Conservation (phyloP, 1,140 invertebrate species). For the Copidosoma floridanum region DNA sequence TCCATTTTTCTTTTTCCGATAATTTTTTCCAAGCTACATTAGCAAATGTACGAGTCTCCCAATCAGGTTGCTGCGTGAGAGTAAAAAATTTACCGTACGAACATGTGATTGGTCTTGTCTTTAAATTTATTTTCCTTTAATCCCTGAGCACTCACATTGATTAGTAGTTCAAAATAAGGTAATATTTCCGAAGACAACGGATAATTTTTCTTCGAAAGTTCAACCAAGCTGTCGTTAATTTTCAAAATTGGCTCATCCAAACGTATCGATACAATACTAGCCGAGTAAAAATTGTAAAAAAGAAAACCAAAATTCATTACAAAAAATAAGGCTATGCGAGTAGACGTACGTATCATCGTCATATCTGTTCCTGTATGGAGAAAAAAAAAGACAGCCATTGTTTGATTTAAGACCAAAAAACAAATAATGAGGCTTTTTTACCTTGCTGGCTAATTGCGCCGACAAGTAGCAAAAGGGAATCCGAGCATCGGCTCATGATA, state of each 20-base stretch:
- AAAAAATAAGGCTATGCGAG: constrained; percentile 36
- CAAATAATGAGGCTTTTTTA: not conserved
- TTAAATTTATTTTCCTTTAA: not conserved
- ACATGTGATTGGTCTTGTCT: not conserved
- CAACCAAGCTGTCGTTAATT: constrained; percentile 47
- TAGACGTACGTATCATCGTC: constrained; percentile 5
- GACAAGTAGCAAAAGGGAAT: not conserved
- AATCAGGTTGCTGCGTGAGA: constrained; percentile 16
- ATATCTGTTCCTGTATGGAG: constrained; percentile 6
- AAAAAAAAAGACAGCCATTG: no score
- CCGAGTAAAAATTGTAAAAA: constrained; percentile 49
- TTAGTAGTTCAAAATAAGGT: constrained; percentile 39
- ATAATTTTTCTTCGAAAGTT: constrained; percentile 38
- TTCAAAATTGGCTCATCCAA: constrained; percentile 45
- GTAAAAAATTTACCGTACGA: no score
- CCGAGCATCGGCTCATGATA: not conserved
- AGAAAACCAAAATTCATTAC: constrained; percentile 42
- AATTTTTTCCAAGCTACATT: constrained; percentile 22
- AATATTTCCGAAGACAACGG: constrained; percentile 42
- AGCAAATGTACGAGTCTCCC: constrained; percentile 22
- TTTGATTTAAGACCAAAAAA: no score
- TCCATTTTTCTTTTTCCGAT: constrained; percentile 18
- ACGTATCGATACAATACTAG: constrained; percentile 45
- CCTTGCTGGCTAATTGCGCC: constrained; percentile 16
- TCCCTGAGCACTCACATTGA: constrained; percentile 36